Evolutionary conservation across 2,113 vertebrate genomes (phyloP), one percentile per base, ranked within the genome.

Genomic region (Trematocara stigmaticum): DNA sequence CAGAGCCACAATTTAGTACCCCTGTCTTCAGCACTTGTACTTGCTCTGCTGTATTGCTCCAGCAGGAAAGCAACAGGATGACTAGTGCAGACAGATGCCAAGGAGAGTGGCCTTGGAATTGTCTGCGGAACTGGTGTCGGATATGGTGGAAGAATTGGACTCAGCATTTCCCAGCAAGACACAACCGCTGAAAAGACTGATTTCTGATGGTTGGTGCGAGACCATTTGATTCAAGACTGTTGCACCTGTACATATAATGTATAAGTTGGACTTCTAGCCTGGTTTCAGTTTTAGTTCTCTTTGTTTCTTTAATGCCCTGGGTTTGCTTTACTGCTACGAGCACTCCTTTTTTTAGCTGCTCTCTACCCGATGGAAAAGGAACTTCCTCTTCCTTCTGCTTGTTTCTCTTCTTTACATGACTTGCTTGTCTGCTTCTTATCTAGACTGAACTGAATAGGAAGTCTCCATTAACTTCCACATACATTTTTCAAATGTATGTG

Each of bases 1-100:
- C 87, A 88, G 89, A 92, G 91, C 88, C 79, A 92, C 79, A 93
- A 84, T 85, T 90, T 86, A 74, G 88, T 51, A 40, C 80, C 84
- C 88, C 51, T 52, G 55, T 31, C 80, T 86, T 74, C 57, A 38
- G 51, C 57, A 86, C 84, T 92, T 89, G 84, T 82, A 42, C 52
- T 57, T 87, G 84, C 82, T 86, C 61, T 38, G 34, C 18, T 20
- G 10, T 20, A 20, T 66, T 38, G 6, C 34, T 38, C 61, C 61
- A 66, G 18, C 6, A 66, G 34, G 59, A 6, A 66, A 38, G 34
- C 34, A 66, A 12, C 61, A 66, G 34, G 34, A 38, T 0, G 34
- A 66, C n/a, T 12, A 38, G 61, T 66, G 1, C 18, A 38, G 61
- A 66, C 61, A 66, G 61, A 66, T 38, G 61, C 34, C 34, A 66